phyloP scores from a whole-genome alignment of 53 echinoderm and acorn worm species.

The Arbacia lixula region DNA sequence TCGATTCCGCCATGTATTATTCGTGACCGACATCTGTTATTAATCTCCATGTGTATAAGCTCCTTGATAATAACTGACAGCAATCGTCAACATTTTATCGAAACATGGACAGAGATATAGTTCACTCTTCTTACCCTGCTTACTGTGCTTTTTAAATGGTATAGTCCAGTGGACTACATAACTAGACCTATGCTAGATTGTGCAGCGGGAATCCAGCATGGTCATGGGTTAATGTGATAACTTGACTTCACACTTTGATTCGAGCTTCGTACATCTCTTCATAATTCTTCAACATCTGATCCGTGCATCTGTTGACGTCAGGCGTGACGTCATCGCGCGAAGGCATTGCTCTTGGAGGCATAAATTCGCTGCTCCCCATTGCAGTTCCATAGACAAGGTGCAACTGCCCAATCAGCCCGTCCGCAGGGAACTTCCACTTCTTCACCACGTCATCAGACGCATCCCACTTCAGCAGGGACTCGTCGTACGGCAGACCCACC shows the following conservation, averaged over 20 bases:
- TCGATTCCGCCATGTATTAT: too few species aligned
- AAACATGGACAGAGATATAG: too few species aligned
- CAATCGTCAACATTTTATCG: too few species aligned
- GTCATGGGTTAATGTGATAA: too few species aligned
- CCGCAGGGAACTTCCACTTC: slow-evolving; percentile 6
- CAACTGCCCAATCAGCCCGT: neutral
- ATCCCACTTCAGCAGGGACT: slow-evolving; percentile 16
- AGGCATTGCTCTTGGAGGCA: neutral
- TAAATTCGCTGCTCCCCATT: slow-evolving; percentile 1
- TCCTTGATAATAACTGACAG: too few species aligned
- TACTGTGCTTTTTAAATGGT: too few species aligned
- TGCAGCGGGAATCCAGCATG: too few species aligned
- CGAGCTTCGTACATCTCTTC: slow-evolving; percentile 1
- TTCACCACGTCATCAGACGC: neutral
- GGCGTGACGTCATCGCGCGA: slow-evolving; percentile 2
- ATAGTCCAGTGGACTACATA: too few species aligned
- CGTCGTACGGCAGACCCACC: slow-evolving; percentile 30
- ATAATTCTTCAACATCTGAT: neutral
- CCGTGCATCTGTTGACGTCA: slow-evolving; percentile 20
- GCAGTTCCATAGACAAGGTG: slow-evolving; percentile 3
- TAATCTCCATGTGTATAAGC: too few species aligned
- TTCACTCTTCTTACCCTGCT: too few species aligned
- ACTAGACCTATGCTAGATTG: too few species aligned
- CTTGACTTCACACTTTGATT: neutral
- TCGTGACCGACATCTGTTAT: too few species aligned